Evolutionary conservation across 2,888 invertebrate genomes (phyloP).

Genomic region (Parnassius apollo): DNA sequence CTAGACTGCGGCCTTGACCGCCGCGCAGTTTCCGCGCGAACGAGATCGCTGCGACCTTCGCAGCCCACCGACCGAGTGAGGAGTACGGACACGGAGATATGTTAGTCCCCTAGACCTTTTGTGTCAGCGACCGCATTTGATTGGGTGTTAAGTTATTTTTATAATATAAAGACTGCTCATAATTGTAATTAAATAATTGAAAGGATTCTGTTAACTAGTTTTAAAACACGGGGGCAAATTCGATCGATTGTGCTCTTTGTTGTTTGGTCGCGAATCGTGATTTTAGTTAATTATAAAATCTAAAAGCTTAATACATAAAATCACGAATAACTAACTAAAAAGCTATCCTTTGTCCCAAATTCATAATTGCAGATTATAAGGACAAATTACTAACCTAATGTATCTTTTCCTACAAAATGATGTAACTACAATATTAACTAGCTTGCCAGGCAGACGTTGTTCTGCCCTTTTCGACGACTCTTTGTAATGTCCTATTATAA

Average conservation of each 20-base stretch:
- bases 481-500: too few relatives aligned
- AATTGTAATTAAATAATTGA: too few relatives aligned
- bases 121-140: conserved; percentile 32
- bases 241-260: too few relatives aligned
- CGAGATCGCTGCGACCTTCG: conserved; percentile 65
- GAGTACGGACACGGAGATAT: conserved; percentile 26
- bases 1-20: conserved; percentile 79
- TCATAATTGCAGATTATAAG: conserved; percentile 8
- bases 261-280: too few relatives aligned
- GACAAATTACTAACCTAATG: background rate
- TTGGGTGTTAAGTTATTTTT: background rate
- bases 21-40: conserved; percentile 72
- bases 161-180: background rate
- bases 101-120: conserved; percentile 9
- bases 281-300: too few relatives aligned
- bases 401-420: background rate
- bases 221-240: too few relatives aligned
- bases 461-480: too few relatives aligned
- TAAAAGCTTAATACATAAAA: too few relatives aligned
- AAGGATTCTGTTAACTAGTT: too few relatives aligned
- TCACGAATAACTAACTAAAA: background rate
- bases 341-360: conserved; percentile 18
- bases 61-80: conserved; percentile 71
- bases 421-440: background rate
- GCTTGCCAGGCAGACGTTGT: too few relatives aligned